phyloP scores from a whole-genome alignment of 2,797 vertebrate species.

The Myotis myotis region DNA sequence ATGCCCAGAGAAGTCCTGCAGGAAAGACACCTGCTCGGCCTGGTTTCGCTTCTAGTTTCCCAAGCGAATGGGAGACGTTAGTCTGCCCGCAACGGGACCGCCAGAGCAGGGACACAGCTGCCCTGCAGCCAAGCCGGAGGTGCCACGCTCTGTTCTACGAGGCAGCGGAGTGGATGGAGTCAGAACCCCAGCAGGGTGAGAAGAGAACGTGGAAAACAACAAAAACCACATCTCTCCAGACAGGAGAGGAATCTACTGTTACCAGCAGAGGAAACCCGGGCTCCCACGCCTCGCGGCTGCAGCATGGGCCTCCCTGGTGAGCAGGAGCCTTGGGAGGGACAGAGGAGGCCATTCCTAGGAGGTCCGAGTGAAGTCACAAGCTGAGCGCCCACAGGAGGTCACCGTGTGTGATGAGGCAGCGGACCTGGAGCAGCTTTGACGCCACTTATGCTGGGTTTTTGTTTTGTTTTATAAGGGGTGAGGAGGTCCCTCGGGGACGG shows the following conservation, averaged over 20 bases:
- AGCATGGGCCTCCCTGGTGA: accelerated
- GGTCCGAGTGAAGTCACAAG: background rate
- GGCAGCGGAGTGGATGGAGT: background rate
- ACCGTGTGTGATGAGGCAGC: background rate
- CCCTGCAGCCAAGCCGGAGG: background rate
- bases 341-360: background rate
- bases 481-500: background rate
- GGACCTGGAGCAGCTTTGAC: background rate
- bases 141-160: background rate
- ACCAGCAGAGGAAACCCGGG: background rate
- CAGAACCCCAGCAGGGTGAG: background rate
- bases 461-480: background rate
- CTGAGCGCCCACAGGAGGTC: background rate
- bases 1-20: background rate
- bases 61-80: background rate
- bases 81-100: background rate
- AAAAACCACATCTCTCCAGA: background rate
- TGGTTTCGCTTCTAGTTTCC: background rate
- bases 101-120: background rate
- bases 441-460: background rate
- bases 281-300: accelerated
- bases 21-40: background rate
- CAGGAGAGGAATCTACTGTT: background rate
- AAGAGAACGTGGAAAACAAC: background rate
- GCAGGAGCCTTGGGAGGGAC: background rate